Base-by-base conservation (phyloP, 2,113 vertebrate species). In the Zosterops hypoxanthus region DNA sequence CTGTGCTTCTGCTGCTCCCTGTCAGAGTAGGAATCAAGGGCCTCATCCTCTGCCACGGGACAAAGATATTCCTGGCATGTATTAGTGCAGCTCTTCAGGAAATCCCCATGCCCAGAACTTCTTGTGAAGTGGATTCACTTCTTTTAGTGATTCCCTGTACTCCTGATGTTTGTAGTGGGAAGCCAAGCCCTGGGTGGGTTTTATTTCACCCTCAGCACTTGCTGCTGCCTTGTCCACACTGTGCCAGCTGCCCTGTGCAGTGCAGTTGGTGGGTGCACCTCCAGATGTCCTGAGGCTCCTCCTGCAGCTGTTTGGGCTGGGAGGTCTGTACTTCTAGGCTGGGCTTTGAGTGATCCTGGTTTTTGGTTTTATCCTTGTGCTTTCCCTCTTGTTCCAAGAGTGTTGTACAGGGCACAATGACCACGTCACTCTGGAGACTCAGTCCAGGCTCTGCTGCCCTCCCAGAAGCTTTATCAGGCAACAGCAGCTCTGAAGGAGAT, bases 381-480 rank as follows among this genome's bases (percentile, higher is more conserved):
- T 42, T 57, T 47, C 12, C 65, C 4, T 8, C 44, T 24, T 50
- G 26, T 71, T 36, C 11, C 23, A 11, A 39, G 28, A 3, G 0
- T 6, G 2, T 31, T 22, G 16, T 56, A 8, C 2, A 2, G 77
- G 50, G 49, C 82, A 26, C n/a, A 0, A 16, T 3, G 22, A 42
- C 28, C 1, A 1, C 3, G 0, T 21, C 11, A 1, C 39, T 9
- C 11, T 26, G 13, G 26, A 23, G 29, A 17, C 55, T 88, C 69
- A n/a, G 44, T 56, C 44, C 81, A 44, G 65, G 47, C 33, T 91
- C 72, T 66, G 84, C 65, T 82, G 26, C 26, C 22, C 12, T 61
- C 63, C 47, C 52, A 39, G 42, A 79, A 60, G 42, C 49, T 89
- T 61, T 3, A 0, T n/a, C 34, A 66, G 44, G 73, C 3, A 9